Evolutionary conservation across 2,113 vertebrate species (phyloP), one percentile per base, ranked within the genome.

Genomic region (Pollimyrus isidori): DNA sequence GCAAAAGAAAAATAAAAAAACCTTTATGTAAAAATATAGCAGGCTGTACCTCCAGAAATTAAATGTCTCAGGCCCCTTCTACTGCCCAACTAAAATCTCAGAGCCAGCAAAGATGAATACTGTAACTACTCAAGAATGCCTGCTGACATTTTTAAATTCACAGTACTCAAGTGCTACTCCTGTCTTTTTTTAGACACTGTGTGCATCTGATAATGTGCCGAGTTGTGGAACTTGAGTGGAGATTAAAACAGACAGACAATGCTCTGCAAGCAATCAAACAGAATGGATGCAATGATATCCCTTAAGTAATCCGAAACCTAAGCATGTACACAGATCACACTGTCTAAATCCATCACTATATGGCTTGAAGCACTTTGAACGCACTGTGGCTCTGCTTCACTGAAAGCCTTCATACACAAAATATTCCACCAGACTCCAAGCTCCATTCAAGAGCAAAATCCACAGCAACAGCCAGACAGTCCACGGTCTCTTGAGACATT

Each of bases 21-120:
- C 90, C 53, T 83, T 39, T 26, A 91, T 92, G 83, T 69, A 69
- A 35, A 76, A 76, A 82, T 49, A 65, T 3, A 50, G 35, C 56
- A 62, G 19, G 21, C 23, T 84, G 45, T 46, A 88, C 35, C 35
- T 48, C 80, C 58, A 45, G 35, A 58, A 86, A 30, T 30, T 52
- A 1, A 35, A 52, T n/a, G 39, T 35, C 30, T 39, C 17, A 2
- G 17, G 19, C 3, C 15, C 30, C 21, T 45, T 45, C 56, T 21
- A 19, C 21, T 21, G 53, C 39, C 87, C 42, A 65, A 87, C 53
- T 58, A n/a, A 87, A 87, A 87, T 58, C 35, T 23, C 19, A 45
- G 35, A 62, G 4, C 48, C 87, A 87, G 86, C 1, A 65, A 7
- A 45, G 39, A 26, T 87, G 87, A 39, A 62, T 45, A 9, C 49